These are phyloP conservation scores for Piscicola geometra DNA, from an alignment of 2,888 invertebrate species.

Conservation along the genomic window DNA sequence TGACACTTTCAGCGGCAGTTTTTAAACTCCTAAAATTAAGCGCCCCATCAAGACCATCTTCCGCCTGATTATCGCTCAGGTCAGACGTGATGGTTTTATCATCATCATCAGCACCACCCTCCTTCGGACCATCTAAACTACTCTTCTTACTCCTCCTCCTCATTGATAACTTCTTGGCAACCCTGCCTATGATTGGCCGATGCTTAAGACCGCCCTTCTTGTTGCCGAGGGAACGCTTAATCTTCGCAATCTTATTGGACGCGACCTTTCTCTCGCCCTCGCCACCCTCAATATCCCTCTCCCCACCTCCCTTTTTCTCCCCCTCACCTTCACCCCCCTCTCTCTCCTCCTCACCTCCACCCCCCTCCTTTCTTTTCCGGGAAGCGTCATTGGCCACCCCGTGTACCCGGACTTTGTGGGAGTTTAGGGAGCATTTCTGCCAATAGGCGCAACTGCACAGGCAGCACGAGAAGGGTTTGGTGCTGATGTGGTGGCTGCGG, in stretches of 20 bases:
- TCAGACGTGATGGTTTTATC: slow-evolving; percentile 2
- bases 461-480: slow-evolving; percentile 52
- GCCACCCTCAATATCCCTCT: background rate
- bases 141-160: background rate
- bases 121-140: background rate
- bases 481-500: slow-evolving; percentile 51
- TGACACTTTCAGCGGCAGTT: too few relatives aligned
- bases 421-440: slow-evolving; percentile 52
- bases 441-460: slow-evolving; percentile 53
- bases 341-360: background rate
- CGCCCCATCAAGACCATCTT: too few relatives aligned
- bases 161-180: too few relatives aligned
- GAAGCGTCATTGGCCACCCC: slow-evolving; percentile 31
- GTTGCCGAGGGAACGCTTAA: background rate
- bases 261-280: slow-evolving; percentile 1
- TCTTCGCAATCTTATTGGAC: slow-evolving; percentile 4
- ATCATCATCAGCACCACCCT: slow-evolving; percentile 8
- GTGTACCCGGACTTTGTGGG: slow-evolving; percentile 46
- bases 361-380: background rate
- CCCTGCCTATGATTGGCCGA: background rate
- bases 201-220: background rate
- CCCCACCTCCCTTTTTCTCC: background rate
- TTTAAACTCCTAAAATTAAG: too few relatives aligned
- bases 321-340: background rate
- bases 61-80: background rate